Conservation (phyloP, 2,888 invertebrate species). For the Nebria brevicollis region DNA sequence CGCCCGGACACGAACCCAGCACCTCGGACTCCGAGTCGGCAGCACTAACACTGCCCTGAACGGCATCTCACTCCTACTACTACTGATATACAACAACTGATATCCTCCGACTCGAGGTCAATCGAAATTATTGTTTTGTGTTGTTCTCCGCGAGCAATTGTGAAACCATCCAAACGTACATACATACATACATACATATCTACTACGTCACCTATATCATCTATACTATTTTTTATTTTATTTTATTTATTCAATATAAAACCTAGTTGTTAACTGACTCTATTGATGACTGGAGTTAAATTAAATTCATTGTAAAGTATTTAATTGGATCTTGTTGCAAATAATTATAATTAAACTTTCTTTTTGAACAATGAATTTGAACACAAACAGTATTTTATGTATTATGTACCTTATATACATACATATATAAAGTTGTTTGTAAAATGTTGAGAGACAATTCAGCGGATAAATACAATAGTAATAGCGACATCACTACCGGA, state of each 20-base stretch:
- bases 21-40: conserved; percentile 15
- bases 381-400: too few species aligned
- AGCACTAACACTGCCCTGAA: background rate
- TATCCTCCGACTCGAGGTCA: conserved; percentile 9
- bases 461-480: background rate
- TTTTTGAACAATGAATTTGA: background rate
- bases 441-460: conserved; percentile 27
- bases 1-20: conserved; percentile 21
- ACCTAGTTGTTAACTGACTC: conserved; percentile 1
- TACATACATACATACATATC: background rate
- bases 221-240: background rate
- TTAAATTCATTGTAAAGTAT: background rate
- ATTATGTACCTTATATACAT: too few species aligned
- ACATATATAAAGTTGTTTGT: conserved; percentile 15
- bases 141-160: conserved; percentile 9
- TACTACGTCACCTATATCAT: background rate
- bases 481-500: conserved; percentile 28
- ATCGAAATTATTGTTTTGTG: conserved; percentile 20
- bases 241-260: conserved; percentile 3
- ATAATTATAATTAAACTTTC: background rate
- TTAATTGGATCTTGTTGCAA: background rate
- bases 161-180: background rate
- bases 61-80: background rate
- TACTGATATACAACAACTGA: conserved; percentile 11
- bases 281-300: background rate